phyloP scores from a whole-genome alignment of 1,140 invertebrate genomes.

The Telenomus remus region DNA sequence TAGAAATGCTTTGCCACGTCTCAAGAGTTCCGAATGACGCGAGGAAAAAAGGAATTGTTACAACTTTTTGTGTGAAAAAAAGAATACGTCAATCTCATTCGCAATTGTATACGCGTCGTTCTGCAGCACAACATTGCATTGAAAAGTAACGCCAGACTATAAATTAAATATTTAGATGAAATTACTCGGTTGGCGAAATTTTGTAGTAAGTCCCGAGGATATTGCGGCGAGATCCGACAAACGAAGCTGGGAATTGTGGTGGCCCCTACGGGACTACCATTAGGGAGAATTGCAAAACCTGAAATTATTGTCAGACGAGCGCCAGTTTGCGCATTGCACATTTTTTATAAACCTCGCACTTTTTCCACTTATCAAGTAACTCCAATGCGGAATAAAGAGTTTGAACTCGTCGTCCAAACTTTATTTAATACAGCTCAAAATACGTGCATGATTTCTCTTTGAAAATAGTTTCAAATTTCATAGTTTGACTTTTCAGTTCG shows the following conservation, averaged over 20 bases:
- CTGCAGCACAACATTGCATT: background rate
- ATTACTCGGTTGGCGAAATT: conserved; percentile 39
- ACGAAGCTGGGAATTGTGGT: conserved; percentile 40
- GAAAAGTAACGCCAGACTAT: conserved; percentile 16
- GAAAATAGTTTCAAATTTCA: too few relatives aligned
- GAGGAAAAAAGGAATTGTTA: too few relatives aligned
- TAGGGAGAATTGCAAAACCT: conserved; percentile 31
- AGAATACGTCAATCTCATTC: too few relatives aligned
- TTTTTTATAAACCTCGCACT: conserved; percentile 8
- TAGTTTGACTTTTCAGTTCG: too few relatives aligned
- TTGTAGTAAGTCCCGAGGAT: conserved; percentile 31
- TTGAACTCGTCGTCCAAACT: too few relatives aligned
- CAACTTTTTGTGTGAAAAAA: too few relatives aligned
- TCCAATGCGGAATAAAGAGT: background rate
- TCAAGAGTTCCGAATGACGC: too few relatives aligned
- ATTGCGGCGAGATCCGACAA: conserved; percentile 37
- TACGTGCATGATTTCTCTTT: too few relatives aligned
- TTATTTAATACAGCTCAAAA: too few relatives aligned
- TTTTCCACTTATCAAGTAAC: too few relatives aligned
- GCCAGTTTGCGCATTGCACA: background rate
- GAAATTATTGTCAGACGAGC: conserved; percentile 30
- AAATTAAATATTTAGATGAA: conserved; percentile 40
- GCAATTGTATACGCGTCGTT: too few relatives aligned
- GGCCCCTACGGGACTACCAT: conserved; percentile 30
- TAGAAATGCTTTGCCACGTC: too few relatives aligned